Conservation (phyloP, 2,888 invertebrate species). For the Thera obeliscata region DNA sequence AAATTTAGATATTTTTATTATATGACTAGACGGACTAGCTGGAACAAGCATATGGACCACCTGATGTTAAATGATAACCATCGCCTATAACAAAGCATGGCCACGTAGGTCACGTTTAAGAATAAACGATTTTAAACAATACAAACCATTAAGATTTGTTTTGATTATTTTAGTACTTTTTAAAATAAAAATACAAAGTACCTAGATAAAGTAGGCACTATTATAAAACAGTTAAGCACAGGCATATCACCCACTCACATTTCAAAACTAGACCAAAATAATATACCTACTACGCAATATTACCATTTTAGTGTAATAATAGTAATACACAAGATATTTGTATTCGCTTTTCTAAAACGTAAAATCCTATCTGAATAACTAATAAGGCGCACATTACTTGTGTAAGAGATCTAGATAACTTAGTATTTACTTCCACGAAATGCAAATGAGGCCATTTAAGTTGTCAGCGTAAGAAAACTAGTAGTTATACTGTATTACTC, state of each 20-base stretch:
- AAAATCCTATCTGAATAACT: slow-evolving; percentile 19
- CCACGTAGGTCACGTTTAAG: too few species aligned
- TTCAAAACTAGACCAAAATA: slow-evolving; percentile 25
- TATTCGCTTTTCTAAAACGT: slow-evolving; percentile 13
- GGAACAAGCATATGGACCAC: too few species aligned
- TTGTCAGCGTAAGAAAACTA: slow-evolving; percentile 31
- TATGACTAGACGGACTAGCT: too few species aligned
- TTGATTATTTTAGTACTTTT: too few species aligned
- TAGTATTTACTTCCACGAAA: slow-evolving; percentile 22
- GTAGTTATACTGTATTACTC: slow-evolving; percentile 16
- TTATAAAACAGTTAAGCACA: not conserved
- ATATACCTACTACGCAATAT: slow-evolving; percentile 1
- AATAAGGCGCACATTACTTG: slow-evolving; percentile 26
- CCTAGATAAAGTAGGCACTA: not conserved
- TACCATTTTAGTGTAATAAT: slow-evolving; percentile 20
- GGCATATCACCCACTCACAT: not conserved
- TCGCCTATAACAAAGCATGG: too few species aligned
- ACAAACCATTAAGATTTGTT: too few species aligned
- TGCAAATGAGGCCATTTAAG: slow-evolving; percentile 33
- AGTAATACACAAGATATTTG: slow-evolving; percentile 1
- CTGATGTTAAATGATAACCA: too few species aligned
- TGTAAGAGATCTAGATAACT: slow-evolving; percentile 30
- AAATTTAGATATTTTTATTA: too few species aligned
- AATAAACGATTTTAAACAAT: too few species aligned
- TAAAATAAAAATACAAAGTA: too few species aligned